A percentile compares a stretch with the other conserved stretches of the same genome.
These are phyloP conservation scores for Ptychoptera contaminata DNA, from an alignment of 2,888 invertebrate species.

Conservation along the genomic window DNA sequence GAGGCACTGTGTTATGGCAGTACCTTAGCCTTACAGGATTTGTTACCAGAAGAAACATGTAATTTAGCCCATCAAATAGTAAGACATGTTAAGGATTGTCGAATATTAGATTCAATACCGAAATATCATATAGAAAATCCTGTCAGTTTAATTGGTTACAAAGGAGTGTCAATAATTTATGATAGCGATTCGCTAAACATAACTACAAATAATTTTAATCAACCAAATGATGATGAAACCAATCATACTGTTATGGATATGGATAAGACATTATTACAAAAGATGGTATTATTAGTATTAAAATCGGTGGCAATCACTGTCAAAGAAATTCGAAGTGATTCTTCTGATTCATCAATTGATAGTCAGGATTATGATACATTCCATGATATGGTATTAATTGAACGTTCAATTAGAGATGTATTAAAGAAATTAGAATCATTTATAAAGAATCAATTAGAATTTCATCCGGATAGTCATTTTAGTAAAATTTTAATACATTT, in stretches of 20 bases:
- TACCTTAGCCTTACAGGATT: slow-evolving; percentile 74
- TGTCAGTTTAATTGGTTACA: slow-evolving; percentile 26
- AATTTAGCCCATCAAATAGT: slow-evolving; percentile 72
- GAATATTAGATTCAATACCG: slow-evolving; percentile 37
- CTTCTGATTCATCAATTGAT: slow-evolving; percentile 69
- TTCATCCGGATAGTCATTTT: slow-evolving; percentile 74
- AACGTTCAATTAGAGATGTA: slow-evolving; percentile 70
- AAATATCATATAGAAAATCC: slow-evolving; percentile 25
- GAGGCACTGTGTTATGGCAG: slow-evolving; percentile 85
- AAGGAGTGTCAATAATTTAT: slow-evolving; percentile 20
- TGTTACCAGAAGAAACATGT: slow-evolving; percentile 77
- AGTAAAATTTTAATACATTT: slow-evolving; percentile 78
- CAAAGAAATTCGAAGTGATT: slow-evolving; percentile 76
- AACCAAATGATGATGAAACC: slow-evolving; percentile 28
- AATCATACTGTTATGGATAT: slow-evolving; percentile 24
- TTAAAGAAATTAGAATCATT: slow-evolving; percentile 66
- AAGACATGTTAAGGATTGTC: slow-evolving; percentile 69
- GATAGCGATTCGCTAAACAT: slow-evolving; percentile 5
- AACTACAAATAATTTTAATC: neutral
- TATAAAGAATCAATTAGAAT: slow-evolving; percentile 64
- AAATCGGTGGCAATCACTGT: slow-evolving; percentile 83
- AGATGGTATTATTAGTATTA: slow-evolving; percentile 70
- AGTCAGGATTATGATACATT: slow-evolving; percentile 75
- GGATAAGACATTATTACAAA: slow-evolving; percentile 67
- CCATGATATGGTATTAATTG: slow-evolving; percentile 79